Evolutionary conservation across 2,113 vertebrate species (phyloP), one percentile per base, ranked within the genome.

Genomic region (Ammodytes dubius): DNA sequence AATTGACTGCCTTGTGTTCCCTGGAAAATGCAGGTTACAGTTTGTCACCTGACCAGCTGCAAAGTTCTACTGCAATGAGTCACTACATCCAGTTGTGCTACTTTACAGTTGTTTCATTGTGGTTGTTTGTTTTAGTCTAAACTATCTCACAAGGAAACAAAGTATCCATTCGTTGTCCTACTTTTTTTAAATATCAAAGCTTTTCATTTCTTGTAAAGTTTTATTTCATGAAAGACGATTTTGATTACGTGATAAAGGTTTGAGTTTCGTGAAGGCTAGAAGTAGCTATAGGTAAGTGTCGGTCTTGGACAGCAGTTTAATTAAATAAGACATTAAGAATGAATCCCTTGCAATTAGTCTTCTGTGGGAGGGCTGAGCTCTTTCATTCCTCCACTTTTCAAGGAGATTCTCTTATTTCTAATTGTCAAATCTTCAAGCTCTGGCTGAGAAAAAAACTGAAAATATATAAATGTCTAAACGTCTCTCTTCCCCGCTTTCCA

Each of bases 311-410:
- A 49, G n/a, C 11, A 39, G 42, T 11, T 35, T 13, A 13, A 56
- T 61, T 50, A 47, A 71, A 53, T 60, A 27, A 37, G 4, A 45
- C 27, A 58, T 13, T 8, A 19, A 64, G 13, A 6, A 19, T 37
- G 4, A 66, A 53, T 75, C 52, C 5, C 14, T 5, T 46, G 43
- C 75, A 74, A 27, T 83, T 68, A 50, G 37, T 58, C 58, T 58
- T 27, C 5, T 0, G 13, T 50, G 61, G 71, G 72, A 56, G 67
- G 67, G 42, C 53, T 52, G 43, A 64, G 56, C 49, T 64, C 45
- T 14, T 64, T 72, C 35, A 63, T 50, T 63, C 10, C 2, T 4
- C 39, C 17, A 14, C 19, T 52, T 61, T 78, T 78, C 58, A 53
- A 65, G 43, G 19, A 63, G 15, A 70, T 50, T 63, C 0, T 40